phyloP scores from a whole-genome alignment of 2,113 vertebrate species.

The Balaenoptera acutorostrata region DNA sequence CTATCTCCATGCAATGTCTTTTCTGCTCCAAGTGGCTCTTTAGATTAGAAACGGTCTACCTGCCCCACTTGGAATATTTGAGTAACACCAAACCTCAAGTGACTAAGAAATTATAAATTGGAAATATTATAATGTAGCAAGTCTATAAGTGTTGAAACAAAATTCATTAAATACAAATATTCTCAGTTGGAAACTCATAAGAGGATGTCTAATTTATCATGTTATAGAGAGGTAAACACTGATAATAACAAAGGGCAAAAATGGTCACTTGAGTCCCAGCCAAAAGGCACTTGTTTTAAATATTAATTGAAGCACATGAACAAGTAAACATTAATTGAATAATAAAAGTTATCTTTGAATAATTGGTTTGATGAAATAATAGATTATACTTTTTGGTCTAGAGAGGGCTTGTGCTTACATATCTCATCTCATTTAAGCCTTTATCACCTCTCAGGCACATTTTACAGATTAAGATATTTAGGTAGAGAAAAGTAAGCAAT shows the following conservation, averaged over 20 bases:
- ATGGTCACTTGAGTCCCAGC: not conserved
- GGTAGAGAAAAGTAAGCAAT: not conserved
- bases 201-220: not conserved
- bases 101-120: not conserved
- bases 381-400: not conserved
- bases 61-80: not conserved
- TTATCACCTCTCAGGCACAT: not conserved
- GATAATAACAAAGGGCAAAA: not conserved
- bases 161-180: not conserved
- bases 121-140: not conserved
- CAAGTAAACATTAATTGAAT: not conserved
- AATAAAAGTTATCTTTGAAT: not conserved
- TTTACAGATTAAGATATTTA: not conserved
- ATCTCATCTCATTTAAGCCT: not conserved
- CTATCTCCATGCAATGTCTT: fast-evolving
- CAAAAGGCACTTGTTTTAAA: not conserved
- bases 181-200: not conserved
- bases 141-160: not conserved
- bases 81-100: not conserved
- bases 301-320: not conserved
- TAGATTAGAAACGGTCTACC: not conserved
- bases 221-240: not conserved
- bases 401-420: not conserved
- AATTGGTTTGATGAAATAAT: not conserved
- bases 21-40: not conserved